A percentile compares a stretch with the other conserved stretches of the same genome.
phyloP scores from a whole-genome alignment of 2,888 invertebrate genomes.

The Tachystola acroxantha region DNA sequence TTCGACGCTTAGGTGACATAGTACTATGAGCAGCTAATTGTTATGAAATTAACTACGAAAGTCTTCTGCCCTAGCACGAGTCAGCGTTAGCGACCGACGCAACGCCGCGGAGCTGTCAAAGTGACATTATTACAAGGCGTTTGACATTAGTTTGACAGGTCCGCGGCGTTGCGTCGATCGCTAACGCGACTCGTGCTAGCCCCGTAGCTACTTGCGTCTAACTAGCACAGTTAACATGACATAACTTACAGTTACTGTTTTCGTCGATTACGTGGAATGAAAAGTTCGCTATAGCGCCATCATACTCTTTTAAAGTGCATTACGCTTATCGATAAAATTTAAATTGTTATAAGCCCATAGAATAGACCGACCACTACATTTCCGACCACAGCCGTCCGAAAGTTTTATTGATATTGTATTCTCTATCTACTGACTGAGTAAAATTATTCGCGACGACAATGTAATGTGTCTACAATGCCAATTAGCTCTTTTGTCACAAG shows the following conservation, averaged over 20 bases:
- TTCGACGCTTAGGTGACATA: conserved; percentile 40
- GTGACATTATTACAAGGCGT: too few relatives aligned
- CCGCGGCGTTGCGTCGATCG: too few relatives aligned
- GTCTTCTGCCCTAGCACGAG: too few relatives aligned
- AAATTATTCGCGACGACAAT: conserved; percentile 36
- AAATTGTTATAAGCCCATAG: conserved; percentile 37
- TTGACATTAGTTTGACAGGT: too few relatives aligned
- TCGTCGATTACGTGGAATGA: conserved; percentile 53
- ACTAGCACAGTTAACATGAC: too few relatives aligned
- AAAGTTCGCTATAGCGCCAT: conserved; percentile 69
- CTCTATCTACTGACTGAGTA: conserved; percentile 31
- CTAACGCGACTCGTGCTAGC: too few relatives aligned
- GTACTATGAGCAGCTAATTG: too few relatives aligned
- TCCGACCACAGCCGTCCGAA: conserved; percentile 56
- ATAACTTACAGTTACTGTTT: background rate
- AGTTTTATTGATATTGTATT: conserved; percentile 25
- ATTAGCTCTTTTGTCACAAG: conserved; percentile 21
- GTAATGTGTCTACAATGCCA: conserved; percentile 28
- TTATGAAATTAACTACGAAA: too few relatives aligned
- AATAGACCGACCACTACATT: conserved; percentile 46
- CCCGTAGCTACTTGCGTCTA: too few relatives aligned
- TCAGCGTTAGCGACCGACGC: too few relatives aligned
- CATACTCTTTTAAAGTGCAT: conserved; percentile 40
- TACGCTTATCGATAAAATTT: conserved; percentile 61
- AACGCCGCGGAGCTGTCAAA: too few relatives aligned